Conservation (phyloP, 2,113 vertebrate species). For the Oncorhynchus nerka region DNA sequence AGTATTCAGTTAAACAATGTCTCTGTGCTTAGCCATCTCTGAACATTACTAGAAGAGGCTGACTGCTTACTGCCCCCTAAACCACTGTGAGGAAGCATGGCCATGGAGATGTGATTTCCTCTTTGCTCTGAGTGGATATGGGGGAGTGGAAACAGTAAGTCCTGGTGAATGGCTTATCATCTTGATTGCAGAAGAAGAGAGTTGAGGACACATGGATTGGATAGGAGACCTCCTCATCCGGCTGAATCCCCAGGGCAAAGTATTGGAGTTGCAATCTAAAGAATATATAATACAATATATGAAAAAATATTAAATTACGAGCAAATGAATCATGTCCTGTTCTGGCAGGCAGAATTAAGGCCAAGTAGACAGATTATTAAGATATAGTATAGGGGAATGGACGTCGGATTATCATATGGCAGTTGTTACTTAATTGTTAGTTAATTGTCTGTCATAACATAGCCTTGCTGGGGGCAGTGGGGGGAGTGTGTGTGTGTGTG, state of each 20-base stretch:
- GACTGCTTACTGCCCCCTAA: not conserved
- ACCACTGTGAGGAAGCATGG: not conserved
- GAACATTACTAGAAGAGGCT: not conserved
- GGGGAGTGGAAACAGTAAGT: not conserved
- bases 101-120: not conserved
- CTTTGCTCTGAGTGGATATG: not conserved
- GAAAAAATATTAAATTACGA: constrained; percentile 22
- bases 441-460: constrained; percentile 41
- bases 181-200: not conserved
- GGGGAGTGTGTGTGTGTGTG: not conserved
- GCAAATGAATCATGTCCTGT: not conserved
- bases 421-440: constrained; percentile 50
- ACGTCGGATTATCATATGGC: not conserved
- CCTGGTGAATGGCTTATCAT: not conserved
- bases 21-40: not conserved
- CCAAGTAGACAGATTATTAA: constrained; percentile 22
- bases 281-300: not conserved
- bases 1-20: not conserved
- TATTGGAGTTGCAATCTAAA: not conserved
- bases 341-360: constrained; percentile 17
- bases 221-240: not conserved
- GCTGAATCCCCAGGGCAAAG: not conserved
- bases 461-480: constrained; percentile 13
- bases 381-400: constrained; percentile 5
- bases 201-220: not conserved